Evolutionary conservation across 2,113 vertebrate species (phyloP).

Genomic region (Halcyon malimbica): DNA sequence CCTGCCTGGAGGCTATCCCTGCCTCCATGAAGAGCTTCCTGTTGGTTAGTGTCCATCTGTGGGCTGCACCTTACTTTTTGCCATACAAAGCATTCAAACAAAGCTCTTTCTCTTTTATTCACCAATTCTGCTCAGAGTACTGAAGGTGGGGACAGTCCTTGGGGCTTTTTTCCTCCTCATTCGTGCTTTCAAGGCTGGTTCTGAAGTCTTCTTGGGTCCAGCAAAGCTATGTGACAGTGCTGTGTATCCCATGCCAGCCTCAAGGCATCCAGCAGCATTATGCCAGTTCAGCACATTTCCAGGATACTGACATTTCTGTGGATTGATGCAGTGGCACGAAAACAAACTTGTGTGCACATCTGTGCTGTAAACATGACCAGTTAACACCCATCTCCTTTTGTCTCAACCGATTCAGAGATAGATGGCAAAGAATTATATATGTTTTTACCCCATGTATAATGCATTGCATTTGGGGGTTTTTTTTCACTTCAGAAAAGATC

Average conservation of each 20-base stretch:
- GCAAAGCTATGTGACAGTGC: accelerated
- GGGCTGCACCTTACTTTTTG: not conserved
- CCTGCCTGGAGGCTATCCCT: not conserved
- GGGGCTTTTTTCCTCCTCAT: not conserved
- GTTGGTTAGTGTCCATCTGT: not conserved
- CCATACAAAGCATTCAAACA: not conserved
- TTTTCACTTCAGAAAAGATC: not conserved
- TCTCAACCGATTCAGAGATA: not conserved
- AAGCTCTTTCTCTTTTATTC: not conserved
- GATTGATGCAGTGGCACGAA: not conserved
- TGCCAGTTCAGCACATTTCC: not conserved
- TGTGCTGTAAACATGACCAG: not conserved
- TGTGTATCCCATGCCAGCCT: not conserved
- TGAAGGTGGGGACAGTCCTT: not conserved
- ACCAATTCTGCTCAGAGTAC: not conserved
- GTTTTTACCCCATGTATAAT: not conserved
- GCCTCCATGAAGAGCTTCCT: not conserved
- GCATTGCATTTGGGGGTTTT: accelerated
- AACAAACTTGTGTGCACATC: not conserved
- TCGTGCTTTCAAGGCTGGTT: not conserved
- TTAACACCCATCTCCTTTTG: not conserved
- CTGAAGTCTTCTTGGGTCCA: not conserved
- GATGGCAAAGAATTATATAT: not conserved
- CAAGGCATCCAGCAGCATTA: not conserved
- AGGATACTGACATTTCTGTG: not conserved